A percentile compares a stretch with the other conserved stretches of the same genome.
These are phyloP conservation scores for Luidia sarsii DNA, from an alignment of 53 echinoderm and acorn worm genomes.

Conservation along the genomic window DNA sequence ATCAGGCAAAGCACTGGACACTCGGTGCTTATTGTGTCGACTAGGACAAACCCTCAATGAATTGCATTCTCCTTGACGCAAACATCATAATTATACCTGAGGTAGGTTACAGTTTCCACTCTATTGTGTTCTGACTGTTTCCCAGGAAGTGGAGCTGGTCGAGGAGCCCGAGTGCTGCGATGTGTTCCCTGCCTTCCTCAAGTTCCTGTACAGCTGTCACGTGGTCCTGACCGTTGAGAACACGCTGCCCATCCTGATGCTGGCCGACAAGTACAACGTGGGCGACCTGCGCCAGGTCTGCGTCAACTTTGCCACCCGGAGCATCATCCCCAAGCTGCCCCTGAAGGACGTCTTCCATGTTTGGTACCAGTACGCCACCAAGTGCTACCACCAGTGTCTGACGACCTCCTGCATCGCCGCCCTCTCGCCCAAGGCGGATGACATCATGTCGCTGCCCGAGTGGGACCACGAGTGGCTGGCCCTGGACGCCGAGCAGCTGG, in stretches of 20 bases:
- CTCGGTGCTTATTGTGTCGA: no score
- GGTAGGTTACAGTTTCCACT: no score
- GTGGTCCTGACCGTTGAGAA: slow-evolving; percentile 84
- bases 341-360: slow-evolving; percentile 98
- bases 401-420: slow-evolving; percentile 80
- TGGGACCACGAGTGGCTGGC: slow-evolving; percentile 95
- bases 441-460: slow-evolving; percentile 97
- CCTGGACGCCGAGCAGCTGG: slow-evolving; percentile 85
- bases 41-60: no score
- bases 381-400: slow-evolving; percentile 92
- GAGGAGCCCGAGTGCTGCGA: slow-evolving; percentile 88
- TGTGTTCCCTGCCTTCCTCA: slow-evolving; percentile 80
- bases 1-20: no score
- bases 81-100: no score
- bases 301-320: slow-evolving; percentile 80
- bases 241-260: slow-evolving; percentile 88
- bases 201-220: slow-evolving; percentile 89
- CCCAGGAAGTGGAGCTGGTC: slow-evolving; percentile 95
- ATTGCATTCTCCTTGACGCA: no score
- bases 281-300: slow-evolving; percentile 84
- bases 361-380: slow-evolving; percentile 99
- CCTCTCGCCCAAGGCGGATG: slow-evolving; percentile 95
- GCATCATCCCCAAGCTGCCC: slow-evolving; percentile 95
- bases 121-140: no score
- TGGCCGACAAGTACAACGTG: slow-evolving; percentile 96